Evolutionary conservation across 2,113 vertebrate genomes (phyloP).

Genomic region (Chrysemys picta): DNA sequence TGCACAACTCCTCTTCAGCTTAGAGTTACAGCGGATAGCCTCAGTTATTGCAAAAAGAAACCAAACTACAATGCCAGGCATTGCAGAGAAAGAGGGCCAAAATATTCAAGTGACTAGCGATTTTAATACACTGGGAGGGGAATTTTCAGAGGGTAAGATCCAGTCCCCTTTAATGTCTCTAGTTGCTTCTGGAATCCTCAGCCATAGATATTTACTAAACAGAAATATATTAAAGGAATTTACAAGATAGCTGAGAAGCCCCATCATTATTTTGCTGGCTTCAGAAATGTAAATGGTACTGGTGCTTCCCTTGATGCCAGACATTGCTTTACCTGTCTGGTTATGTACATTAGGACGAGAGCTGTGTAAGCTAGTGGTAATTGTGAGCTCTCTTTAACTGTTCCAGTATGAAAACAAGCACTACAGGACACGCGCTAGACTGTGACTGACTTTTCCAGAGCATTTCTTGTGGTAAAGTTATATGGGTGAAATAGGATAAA

Average conservation of each 20-base stretch:
- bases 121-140: neutral
- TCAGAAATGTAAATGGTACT: neutral
- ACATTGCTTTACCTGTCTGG: neutral
- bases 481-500: neutral
- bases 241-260: neutral
- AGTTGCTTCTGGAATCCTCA: neutral
- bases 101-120: neutral
- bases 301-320: neutral
- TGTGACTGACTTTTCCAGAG: neutral
- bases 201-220: neutral
- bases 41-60: neutral
- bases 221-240: neutral
- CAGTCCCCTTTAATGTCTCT: neutral
- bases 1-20: neutral
- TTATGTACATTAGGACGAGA: neutral
- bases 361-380: neutral
- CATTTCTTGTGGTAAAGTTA: neutral
- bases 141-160: rapidly evolving
- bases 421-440: neutral
- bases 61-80: neutral
- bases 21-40: neutral
- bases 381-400: neutral
- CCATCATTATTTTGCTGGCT: neutral
- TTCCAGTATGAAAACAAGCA: neutral
- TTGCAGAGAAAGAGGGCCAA: neutral